Evolutionary conservation across 2,797 vertebrate genomes (phyloP), one percentile per base, ranked within the genome.

Genomic region (Gephyroberyx darwinii): DNA sequence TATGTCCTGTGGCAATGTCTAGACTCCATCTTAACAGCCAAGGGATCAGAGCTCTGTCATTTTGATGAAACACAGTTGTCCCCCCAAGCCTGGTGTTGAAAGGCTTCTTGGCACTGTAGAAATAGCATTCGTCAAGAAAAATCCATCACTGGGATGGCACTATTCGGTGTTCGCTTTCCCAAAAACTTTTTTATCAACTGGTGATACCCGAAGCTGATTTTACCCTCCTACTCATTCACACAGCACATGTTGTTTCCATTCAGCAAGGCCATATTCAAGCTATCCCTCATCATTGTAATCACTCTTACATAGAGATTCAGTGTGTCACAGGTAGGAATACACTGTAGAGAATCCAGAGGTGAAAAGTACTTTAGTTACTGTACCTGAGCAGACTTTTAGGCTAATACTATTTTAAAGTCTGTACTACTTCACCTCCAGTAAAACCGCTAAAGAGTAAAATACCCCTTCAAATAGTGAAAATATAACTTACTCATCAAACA

Each of bases 1-100:
- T 75, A 5, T 66, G 83, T 82, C 85, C 59, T 62, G 65, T 75
- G 58, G 86, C 74, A 81, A 85, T 85, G 81, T 86, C 74, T 80
- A 73, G 43, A 77, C 76, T 81, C 39, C 69, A 51, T 84, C 47
- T 75, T 53, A 65, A 35, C 65, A 80, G 88, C 77, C 82, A 84
- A 71, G 45, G 80, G 73, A 81, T 69, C 56, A 71, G 13, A 61
- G 71, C 53, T 78, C 52, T 51, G 78, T 81, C 76, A 84, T 35
- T 43, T 12, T 48, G 19, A 81, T 5, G 72, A 71, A 75, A 14
- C 64, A 61, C 71, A 82, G 80, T 83, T 78, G 70, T 81, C 47
- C 60, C 39, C 0, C 12, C n/a, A 69, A 64, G 31, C 9, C 43
- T 4, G 1, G 66, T 16, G 78, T 19, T 84, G 69, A 84, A 84